Percentiles rank a stretch among this genome's conserved stretches.
Conservation (phyloP, 2,797 vertebrate species). For the Propithecus perrieri region DNA sequence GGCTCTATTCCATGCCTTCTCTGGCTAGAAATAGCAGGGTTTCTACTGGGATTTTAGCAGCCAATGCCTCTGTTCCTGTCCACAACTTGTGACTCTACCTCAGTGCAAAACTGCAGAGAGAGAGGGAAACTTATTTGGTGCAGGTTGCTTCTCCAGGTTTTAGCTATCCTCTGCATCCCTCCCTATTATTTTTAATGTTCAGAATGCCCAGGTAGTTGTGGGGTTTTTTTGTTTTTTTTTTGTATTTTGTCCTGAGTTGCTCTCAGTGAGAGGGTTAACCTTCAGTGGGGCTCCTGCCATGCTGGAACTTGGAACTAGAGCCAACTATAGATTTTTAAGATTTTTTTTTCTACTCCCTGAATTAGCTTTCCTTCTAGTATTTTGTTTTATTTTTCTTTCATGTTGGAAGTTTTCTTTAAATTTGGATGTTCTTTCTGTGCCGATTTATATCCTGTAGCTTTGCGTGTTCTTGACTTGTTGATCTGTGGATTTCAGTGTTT, state of each 20-base stretch:
- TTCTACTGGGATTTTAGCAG: neutral
- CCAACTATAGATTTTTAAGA: neutral
- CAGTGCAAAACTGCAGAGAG: neutral
- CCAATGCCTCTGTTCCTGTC: neutral
- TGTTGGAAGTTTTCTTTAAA: neutral
- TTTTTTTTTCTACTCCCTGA: neutral
- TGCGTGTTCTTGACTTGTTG: neutral
- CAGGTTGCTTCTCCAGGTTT: neutral
- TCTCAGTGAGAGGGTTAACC: neutral
- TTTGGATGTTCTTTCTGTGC: neutral
- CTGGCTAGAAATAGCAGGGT: neutral
- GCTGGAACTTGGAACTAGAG: constrained; percentile 24
- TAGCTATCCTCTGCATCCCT: neutral
- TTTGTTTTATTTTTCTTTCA: neutral
- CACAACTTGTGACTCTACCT: neutral
- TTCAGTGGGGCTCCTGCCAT: neutral
- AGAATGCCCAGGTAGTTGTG: neutral
- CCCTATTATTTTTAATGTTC: neutral
- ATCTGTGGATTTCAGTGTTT: neutral
- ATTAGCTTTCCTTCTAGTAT: neutral
- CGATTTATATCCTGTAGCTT: neutral
- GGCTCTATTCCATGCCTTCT: neutral
- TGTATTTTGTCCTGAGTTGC: neutral
- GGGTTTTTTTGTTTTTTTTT: neutral
- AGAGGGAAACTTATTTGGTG: neutral